Evolutionary conservation across 2,888 invertebrate genomes (phyloP), one percentile per base, ranked within the genome.

Genomic region (Andrena hattorfiana): DNA sequence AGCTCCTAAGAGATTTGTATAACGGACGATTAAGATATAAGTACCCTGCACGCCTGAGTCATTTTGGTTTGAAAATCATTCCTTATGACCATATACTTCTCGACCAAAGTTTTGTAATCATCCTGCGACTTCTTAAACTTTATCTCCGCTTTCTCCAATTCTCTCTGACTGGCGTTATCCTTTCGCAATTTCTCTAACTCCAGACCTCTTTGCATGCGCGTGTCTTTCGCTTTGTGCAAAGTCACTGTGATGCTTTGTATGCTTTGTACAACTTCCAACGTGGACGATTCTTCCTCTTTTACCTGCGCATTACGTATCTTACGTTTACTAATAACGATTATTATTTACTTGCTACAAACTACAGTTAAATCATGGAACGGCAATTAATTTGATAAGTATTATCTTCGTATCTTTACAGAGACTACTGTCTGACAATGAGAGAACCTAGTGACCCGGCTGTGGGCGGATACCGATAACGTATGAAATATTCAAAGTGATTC

Each of bases 11-110:
- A 51, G 62, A 8, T 8, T 23, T 49, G 26, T 30, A 20, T 8
- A 94, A 88, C 16, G 72, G 6, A 49, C 32, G 54, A 71, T 56
- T 63, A 49, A 85, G 88, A 79, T 70, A 87, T 87, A 82, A 86
- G 75, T 94, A 97, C 97, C 94, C 97, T 97, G 94, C 98, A 98
- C 56, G 98, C 97, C 87, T 97, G 96, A 6, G 97, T 97, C 99
- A 99, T 99, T 95, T 98, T 98, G 91, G 97, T 97, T 94, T 99
- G 99, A 95, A 99, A 99, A 91, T 99, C 98, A 90, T 97, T 97
- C 93, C 99, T 97, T 67, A 98, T 97, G 42, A 96, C 95, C 91
- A 97, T 97, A 94, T 99, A 99, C 94, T 99, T 99, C 82, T 99
- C 99, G 86, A 99, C 97, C 89, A 98, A 95, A 85, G 95, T 95